Base-by-base conservation (phyloP, 2,888 invertebrate species). In the Dryadula phaetusa region DNA sequence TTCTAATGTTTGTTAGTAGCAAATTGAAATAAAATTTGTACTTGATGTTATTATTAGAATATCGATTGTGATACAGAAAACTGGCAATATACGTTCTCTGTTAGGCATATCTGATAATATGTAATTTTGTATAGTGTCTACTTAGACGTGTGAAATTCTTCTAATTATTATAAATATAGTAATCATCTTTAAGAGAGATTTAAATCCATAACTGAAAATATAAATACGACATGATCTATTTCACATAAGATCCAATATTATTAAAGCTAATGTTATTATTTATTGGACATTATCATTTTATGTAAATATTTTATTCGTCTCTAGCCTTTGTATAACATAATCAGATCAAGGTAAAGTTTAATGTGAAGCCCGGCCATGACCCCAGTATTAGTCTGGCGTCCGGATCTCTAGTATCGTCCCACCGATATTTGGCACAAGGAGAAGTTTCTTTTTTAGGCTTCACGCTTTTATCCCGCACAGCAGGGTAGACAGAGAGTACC, bases 321-420 rank as follows among this genome's bases (percentile, higher is more conserved):
- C 47, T 64, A 65, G 58, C 72, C 72, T 72, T 69, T 65, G 67
- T 49, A 69, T 62, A 61, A 63, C 65, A 46, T 70, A 72, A 65
- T 61, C 63, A 62, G 71, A 72, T 71, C 74, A 73, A 74, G 74
- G 74, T 71, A 66, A 68, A 67, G 70, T 69, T 72, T 73, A 73
- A 70, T 69, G 69, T 56, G 61, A 49, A 60, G 62, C 54, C 67
- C 70, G 74, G 67, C 74, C 74, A 58, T 72, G 73, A 71, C 69
- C 70, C 64, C 69, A 34, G 66, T 62, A 42, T 37, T 46, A 32
- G 49, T 66, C 46, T 46, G 69, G 64, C 71, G 70, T 64, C 70
- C 68, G 66, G 72, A 54, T 42, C 63, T 47, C 49, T 61, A 64
- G 63, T 61, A 44, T 47, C 64, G 56, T 67, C 64, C 54, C 40